Evolutionary conservation across 1,140 invertebrate species (phyloP).

Genomic region (Tetramorium simillimum): DNA sequence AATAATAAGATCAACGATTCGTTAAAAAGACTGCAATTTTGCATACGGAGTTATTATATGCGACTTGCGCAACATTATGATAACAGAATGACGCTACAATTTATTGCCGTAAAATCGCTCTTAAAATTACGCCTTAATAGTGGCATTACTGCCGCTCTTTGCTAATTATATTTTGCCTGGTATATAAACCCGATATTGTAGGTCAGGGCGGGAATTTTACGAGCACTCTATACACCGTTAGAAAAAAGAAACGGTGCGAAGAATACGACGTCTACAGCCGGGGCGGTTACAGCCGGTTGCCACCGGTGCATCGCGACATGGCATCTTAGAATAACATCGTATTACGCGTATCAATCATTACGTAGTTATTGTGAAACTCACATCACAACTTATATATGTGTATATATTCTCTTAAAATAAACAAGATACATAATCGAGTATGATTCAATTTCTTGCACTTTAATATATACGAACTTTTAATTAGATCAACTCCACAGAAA

Average conservation of each 20-base stretch:
- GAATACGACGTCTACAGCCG: not conserved
- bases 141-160: not conserved
- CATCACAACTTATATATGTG: not conserved
- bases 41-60: not conserved
- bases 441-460: not conserved
- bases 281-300: conserved; percentile 23
- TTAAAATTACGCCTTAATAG: not conserved
- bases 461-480: not conserved
- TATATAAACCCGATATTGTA: conserved; percentile 28
- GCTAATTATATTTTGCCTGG: conserved; percentile 34
- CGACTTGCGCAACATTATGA: conserved; percentile 1
- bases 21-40: not conserved
- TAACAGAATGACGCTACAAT: not conserved
- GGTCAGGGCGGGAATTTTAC: conserved; percentile 41
- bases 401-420: not conserved
- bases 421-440: not conserved
- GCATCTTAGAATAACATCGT: conserved; percentile 6
- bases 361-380: not conserved
- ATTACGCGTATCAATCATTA: conserved; percentile 10
- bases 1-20: not conserved
- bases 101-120: not conserved
- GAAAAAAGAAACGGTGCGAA: conserved; percentile 54
- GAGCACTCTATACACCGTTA: conserved; percentile 37
- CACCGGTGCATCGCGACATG: conserved; percentile 18
- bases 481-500: not conserved